A percentile compares a stretch with the other conserved stretches of the same genome.
Conservation (phyloP, 2,888 invertebrate species). For the Calameuta pallipes region DNA sequence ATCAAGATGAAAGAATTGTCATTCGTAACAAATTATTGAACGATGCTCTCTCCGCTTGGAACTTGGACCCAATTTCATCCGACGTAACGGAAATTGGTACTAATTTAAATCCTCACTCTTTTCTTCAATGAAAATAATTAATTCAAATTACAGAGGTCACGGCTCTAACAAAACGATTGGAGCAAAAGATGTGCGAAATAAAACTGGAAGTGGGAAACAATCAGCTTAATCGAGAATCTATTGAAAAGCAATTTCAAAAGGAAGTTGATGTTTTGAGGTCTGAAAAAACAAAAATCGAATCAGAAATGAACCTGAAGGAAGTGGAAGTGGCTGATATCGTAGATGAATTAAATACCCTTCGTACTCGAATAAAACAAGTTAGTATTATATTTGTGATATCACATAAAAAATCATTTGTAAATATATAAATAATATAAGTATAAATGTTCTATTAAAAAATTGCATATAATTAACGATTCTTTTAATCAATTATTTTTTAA, state of each 20-base stretch:
- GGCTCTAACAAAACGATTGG: constrained; percentile 41
- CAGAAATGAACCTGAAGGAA: constrained; percentile 74
- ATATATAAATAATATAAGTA: background rate
- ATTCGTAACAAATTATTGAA: constrained; percentile 61
- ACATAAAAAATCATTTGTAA: background rate
- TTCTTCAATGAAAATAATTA: background rate
- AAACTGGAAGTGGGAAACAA: constrained; percentile 31
- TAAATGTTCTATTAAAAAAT: background rate
- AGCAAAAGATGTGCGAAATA: constrained; percentile 50
- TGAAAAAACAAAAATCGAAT: constrained; percentile 73
- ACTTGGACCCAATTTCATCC: constrained; percentile 40
- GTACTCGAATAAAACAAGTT: constrained; percentile 72
- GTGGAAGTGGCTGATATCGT: constrained; percentile 70
- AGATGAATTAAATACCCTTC: constrained; percentile 70
- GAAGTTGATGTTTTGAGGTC: constrained; percentile 70
- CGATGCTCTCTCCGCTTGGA: constrained; percentile 53
- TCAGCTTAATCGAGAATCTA: constrained; percentile 50
- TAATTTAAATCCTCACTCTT: constrained; percentile 6
- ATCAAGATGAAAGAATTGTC: constrained; percentile 57
- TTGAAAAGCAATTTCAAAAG: constrained; percentile 70
- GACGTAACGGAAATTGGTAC: constrained; percentile 47
- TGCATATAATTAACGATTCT: background rate
- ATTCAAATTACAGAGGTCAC: constrained; percentile 33
- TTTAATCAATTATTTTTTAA: background rate
- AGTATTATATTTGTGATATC: constrained; percentile 54